A percentile compares a stretch with the other conserved stretches of the same genome.
Evolutionary conservation across 2,113 vertebrate species (phyloP).

Genomic region (Brachypodius melanocephalos): DNA sequence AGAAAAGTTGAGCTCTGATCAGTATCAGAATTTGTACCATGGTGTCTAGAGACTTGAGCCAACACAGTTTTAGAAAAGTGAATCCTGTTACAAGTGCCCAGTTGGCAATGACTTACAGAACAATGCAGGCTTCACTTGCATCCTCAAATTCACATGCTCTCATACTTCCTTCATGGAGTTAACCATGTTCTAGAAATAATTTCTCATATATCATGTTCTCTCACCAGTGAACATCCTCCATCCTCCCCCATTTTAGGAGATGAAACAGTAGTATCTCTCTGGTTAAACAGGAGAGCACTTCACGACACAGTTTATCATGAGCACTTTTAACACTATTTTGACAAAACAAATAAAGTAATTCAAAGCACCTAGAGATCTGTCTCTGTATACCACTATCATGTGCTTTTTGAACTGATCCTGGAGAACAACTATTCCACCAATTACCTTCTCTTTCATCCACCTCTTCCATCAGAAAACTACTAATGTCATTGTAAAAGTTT

Average conservation of each 20-base stretch:
- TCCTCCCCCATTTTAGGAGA: neutral
- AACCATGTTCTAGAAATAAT: neutral
- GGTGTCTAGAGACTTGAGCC: neutral
- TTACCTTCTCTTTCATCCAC: neutral
- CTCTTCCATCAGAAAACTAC: neutral
- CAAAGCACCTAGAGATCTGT: neutral
- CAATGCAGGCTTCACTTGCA: neutral
- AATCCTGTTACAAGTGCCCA: neutral
- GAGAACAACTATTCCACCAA: neutral
- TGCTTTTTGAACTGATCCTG: neutral
- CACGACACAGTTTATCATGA: neutral
- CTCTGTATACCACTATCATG: neutral
- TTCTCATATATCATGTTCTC: neutral
- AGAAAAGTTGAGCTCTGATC: constrained; percentile 4
- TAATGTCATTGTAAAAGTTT: neutral
- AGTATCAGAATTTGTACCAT: neutral
- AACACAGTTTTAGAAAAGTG: neutral
- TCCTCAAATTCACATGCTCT: neutral
- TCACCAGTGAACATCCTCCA: neutral
- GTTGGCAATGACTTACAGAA: neutral
- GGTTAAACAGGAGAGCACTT: neutral
- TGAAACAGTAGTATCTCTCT: neutral
- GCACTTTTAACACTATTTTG: neutral
- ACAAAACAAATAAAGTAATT: neutral
- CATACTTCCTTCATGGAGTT: neutral